Conservation (phyloP, 1,140 invertebrate species). For the Zaprionus gabonicus region DNA sequence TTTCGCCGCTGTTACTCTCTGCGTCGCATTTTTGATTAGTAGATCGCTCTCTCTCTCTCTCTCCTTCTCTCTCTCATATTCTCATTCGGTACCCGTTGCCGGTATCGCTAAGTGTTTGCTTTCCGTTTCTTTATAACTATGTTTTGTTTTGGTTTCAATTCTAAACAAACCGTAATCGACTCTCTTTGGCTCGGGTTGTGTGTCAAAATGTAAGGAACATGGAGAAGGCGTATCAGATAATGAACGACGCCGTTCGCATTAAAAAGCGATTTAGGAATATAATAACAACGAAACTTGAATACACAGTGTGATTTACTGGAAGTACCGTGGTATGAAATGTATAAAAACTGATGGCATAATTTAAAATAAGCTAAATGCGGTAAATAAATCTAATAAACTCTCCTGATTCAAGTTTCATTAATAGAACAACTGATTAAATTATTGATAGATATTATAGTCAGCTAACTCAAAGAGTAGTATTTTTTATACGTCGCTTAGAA, state of each 20-base stretch:
- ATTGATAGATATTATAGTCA: no score
- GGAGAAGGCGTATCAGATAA: background rate
- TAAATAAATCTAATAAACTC: no score
- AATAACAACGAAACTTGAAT: background rate
- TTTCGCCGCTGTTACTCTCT: slow-evolving; percentile 5
- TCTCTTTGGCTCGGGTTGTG: background rate
- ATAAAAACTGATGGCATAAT: background rate
- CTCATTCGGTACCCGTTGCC: background rate
- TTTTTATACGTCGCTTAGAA: no score
- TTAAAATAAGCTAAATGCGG: background rate
- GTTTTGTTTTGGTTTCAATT: slow-evolving; percentile 45
- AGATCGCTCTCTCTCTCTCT: slow-evolving; percentile 5
- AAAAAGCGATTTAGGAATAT: background rate
- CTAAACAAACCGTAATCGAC: slow-evolving; percentile 28
- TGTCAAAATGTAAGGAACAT: background rate
- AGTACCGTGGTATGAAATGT: background rate
- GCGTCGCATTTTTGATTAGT: background rate
- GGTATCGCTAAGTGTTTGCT: slow-evolving; percentile 18
- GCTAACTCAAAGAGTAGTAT: no score
- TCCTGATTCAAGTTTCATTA: no score
- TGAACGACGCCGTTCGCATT: background rate
- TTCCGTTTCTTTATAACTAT: background rate
- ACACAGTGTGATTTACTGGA: background rate
- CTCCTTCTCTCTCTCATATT: background rate
- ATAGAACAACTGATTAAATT: no score